phyloP scores from a whole-genome alignment of 2,113 vertebrate species.

The Lycocorax pyrrhopterus region DNA sequence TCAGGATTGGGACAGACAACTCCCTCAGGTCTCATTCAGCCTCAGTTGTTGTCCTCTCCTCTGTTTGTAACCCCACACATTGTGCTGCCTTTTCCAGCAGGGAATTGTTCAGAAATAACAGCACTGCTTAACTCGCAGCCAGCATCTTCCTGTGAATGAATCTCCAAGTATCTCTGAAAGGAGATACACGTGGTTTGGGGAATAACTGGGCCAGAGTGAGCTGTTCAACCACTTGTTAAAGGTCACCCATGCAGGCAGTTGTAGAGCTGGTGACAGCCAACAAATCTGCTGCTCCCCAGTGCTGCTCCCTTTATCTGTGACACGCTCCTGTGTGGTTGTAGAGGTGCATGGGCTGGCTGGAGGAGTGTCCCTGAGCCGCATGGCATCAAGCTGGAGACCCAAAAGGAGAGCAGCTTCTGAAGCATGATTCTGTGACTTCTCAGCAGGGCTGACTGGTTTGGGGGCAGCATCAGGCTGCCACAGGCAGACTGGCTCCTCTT shows the following conservation, averaged over 20 bases:
- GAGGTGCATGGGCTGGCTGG: not conserved
- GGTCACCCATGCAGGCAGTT: not conserved
- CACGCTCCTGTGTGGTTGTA: accelerated
- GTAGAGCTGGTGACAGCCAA: not conserved
- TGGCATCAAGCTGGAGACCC: not conserved
- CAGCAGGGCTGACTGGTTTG: not conserved
- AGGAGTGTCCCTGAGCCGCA: not conserved
- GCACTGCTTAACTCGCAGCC: not conserved
- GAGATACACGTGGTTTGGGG: not conserved
- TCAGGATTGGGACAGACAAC: not conserved
- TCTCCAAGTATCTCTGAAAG: not conserved
- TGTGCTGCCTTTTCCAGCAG: not conserved
- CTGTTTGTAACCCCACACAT: not conserved
- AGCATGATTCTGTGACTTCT: not conserved
- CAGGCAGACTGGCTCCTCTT: not conserved
- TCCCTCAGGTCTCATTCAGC: not conserved
- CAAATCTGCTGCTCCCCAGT: not conserved
- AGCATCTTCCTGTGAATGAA: not conserved
- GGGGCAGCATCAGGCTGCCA: not conserved
- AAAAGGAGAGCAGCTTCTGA: not conserved
- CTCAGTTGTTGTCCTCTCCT: not conserved
- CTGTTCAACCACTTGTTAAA: not conserved
- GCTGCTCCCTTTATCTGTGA: not conserved
- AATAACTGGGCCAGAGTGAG: not conserved
- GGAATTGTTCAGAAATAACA: not conserved